Percentiles rank a stretch among this genome's conserved stretches.
Conservation (phyloP, 2,888 invertebrate genomes). For the Acrocera orbiculus region DNA sequence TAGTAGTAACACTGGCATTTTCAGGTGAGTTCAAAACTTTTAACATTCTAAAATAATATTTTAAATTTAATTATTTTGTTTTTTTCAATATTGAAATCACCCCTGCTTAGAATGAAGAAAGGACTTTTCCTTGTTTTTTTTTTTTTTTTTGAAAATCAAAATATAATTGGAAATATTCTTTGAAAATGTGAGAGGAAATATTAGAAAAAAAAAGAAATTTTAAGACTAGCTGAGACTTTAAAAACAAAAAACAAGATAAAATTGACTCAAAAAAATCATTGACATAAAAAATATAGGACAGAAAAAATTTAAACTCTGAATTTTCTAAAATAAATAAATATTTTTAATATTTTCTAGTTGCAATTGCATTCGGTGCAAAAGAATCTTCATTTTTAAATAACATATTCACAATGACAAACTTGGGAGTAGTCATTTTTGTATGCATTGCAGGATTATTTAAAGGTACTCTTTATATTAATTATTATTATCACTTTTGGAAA, state of each 20-base stretch:
- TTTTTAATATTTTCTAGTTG: conserved; percentile 31
- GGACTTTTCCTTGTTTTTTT: too few species aligned
- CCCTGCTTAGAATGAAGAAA: too few species aligned
- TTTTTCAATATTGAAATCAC: conserved; percentile 1
- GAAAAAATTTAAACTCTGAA: conserved; percentile 8
- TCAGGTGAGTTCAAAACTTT: conserved; percentile 37
- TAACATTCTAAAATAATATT: conserved; percentile 2
- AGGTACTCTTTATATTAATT: conserved; percentile 31
- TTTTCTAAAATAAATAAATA: not conserved
- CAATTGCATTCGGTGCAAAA: conserved; percentile 66
- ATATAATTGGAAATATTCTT: too few species aligned
- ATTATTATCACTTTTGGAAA: not conserved
- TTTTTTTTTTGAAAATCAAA: too few species aligned
- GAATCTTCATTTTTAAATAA: conserved; percentile 78
- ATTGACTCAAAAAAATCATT: too few species aligned
- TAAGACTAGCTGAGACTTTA: too few species aligned
- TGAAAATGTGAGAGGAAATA: too few species aligned
- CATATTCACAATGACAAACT: conserved; percentile 65
- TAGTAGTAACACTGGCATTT: conserved; percentile 49
- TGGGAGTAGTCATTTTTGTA: conserved; percentile 65
- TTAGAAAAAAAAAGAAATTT: too few species aligned
- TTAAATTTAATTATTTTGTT: not conserved
- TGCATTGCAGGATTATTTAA: conserved; percentile 59
- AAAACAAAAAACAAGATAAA: too few species aligned
- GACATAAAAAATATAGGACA: too few species aligned